phyloP scores from a whole-genome alignment of 1,140 invertebrate genomes.

The Lucilia sericata region DNA sequence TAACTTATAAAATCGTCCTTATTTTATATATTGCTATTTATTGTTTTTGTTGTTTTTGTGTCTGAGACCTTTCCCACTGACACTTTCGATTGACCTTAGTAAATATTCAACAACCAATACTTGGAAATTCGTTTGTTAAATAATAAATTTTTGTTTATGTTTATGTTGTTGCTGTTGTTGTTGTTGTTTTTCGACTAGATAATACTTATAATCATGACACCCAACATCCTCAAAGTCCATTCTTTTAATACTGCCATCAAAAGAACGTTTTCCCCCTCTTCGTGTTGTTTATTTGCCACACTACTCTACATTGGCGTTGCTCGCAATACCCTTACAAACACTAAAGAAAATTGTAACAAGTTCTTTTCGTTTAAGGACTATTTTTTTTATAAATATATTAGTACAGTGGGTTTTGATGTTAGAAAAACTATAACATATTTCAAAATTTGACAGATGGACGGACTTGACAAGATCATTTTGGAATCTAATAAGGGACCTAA shows the following conservation, averaged over 20 bases:
- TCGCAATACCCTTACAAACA: background rate
- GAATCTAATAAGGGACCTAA: no score
- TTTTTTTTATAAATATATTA: background rate
- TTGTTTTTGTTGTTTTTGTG: background rate
- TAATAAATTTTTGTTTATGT: background rate
- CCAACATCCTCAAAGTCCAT: background rate
- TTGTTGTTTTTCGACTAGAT: conserved; percentile 18
- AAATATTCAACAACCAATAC: conserved; percentile 1
- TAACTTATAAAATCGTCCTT: background rate
- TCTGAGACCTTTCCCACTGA: background rate
- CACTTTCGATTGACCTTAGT: conserved; percentile 16
- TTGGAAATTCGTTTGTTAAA: conserved; percentile 14
- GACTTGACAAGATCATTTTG: no score
- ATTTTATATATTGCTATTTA: background rate
- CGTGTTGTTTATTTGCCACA: background rate
- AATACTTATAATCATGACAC: conserved; percentile 21
- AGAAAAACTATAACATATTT: no score
- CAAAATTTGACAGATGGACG: no score
- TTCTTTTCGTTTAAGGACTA: background rate
- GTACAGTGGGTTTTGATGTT: no score
- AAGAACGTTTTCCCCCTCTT: background rate
- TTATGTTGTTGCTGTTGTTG: conserved; percentile 26
- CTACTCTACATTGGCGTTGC: background rate
- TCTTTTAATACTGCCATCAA: background rate
- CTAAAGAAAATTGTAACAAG: background rate